Evolutionary conservation across 2,888 invertebrate genomes (phyloP).

Genomic region (Tetheella fluctuosa): DNA sequence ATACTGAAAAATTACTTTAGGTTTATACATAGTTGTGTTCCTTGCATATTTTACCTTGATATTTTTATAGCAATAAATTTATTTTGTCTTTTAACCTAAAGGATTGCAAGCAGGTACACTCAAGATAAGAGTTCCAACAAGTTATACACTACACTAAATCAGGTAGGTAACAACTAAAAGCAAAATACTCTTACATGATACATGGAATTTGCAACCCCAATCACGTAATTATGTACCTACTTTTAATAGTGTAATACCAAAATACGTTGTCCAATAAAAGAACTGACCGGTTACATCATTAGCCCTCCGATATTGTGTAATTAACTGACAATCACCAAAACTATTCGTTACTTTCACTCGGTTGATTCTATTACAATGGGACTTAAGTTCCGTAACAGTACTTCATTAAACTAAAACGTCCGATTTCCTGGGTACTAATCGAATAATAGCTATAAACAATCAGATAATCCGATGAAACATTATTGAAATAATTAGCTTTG

Average conservation of each 20-base stretch:
- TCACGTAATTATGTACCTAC: neutral
- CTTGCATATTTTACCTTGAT: too few relatives aligned
- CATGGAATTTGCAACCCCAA: neutral
- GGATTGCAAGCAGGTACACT: too few relatives aligned
- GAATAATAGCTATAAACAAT: slow-evolving; percentile 13
- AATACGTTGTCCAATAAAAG: slow-evolving; percentile 5
- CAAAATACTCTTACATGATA: neutral
- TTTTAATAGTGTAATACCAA: slow-evolving; percentile 3
- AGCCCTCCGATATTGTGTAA: slow-evolving; percentile 46
- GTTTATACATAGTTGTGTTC: too few relatives aligned
- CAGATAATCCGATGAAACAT: slow-evolving; percentile 9
- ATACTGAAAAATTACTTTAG: too few relatives aligned
- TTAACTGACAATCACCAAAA: slow-evolving; percentile 42
- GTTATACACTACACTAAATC: too few relatives aligned
- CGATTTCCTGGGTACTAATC: slow-evolving; percentile 7
- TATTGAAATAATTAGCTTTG: slow-evolving; percentile 1
- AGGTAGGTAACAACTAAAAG: too few relatives aligned
- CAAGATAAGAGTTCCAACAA: too few relatives aligned
- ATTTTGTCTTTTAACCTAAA: too few relatives aligned
- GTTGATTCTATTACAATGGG: slow-evolving; percentile 11
- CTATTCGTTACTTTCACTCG: slow-evolving; percentile 45
- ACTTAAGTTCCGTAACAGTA: slow-evolving; percentile 11
- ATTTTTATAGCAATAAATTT: too few relatives aligned
- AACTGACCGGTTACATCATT: slow-evolving; percentile 35
- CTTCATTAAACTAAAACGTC: slow-evolving; percentile 9